Conservation (phyloP, 2,797 vertebrate species). For the Morelia viridis region DNA sequence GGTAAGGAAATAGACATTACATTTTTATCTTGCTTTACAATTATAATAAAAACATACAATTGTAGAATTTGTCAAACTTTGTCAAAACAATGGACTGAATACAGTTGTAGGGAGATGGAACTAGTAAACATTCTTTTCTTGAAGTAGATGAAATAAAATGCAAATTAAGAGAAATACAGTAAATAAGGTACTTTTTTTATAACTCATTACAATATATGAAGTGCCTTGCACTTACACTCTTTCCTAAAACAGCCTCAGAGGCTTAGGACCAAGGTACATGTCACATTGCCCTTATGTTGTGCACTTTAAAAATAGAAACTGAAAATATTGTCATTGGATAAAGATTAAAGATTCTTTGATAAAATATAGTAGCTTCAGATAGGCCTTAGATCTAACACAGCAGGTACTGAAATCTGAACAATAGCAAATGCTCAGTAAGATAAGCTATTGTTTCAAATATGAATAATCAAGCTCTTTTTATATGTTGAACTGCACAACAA, state of each 20-base stretch:
- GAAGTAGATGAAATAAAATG: background rate
- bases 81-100: background rate
- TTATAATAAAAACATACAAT: background rate
- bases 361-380: background rate
- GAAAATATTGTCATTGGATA: background rate
- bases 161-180: background rate
- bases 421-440: background rate
- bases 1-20: background rate
- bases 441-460: background rate
- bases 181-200: background rate
- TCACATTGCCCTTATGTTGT: background rate
- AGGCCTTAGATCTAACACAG: background rate
- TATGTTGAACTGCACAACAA: too few species aligned
- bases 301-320: background rate
- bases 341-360: background rate
- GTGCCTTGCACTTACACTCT: background rate
- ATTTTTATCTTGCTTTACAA: background rate
- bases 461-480: background rate
- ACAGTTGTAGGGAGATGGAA: background rate
- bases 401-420: background rate
- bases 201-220: background rate
- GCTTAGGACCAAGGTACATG: background rate
- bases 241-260: background rate
- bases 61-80: background rate
- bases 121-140: background rate